phyloP scores from a whole-genome alignment of 2,888 invertebrate genomes.

The Limnephilus marmoratus region DNA sequence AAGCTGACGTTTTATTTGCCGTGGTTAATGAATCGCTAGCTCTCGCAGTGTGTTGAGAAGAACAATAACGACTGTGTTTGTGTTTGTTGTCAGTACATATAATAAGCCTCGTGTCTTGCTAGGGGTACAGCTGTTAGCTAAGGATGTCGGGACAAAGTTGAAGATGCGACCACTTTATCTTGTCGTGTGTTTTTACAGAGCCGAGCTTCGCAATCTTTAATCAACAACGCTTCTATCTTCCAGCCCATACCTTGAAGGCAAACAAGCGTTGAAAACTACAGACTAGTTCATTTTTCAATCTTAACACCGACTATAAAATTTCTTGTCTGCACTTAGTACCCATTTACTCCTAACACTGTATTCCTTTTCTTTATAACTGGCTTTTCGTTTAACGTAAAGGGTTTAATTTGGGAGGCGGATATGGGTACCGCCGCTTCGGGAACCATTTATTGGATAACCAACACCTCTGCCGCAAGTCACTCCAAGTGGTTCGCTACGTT shows the following conservation, averaged over 20 bases:
- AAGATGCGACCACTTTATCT: slow-evolving; percentile 34
- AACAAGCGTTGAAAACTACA: background rate
- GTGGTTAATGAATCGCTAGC: slow-evolving; percentile 6
- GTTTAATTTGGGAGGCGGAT: too few relatives aligned
- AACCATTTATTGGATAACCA: too few relatives aligned
- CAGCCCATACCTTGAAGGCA: background rate
- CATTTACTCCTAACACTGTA: background rate
- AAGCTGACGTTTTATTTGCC: slow-evolving; percentile 26
- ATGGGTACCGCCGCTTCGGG: too few relatives aligned
- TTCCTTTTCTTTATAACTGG: background rate
- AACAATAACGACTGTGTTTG: slow-evolving; percentile 1
- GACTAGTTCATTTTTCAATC: background rate
- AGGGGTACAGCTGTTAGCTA: background rate
- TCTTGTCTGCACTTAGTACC: background rate
- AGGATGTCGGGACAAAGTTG: slow-evolving; percentile 21
- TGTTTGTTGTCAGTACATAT: slow-evolving; percentile 1
- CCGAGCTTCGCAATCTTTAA: slow-evolving; percentile 18
- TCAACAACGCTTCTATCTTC: background rate
- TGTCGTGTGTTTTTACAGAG: slow-evolving; percentile 6
- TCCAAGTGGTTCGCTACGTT: too few relatives aligned
- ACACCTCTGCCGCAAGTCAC: too few relatives aligned
- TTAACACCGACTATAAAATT: background rate
- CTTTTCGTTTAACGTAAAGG: background rate
- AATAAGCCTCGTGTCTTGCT: background rate
- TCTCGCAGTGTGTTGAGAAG: background rate